Evolutionary conservation across 2,888 invertebrate species (phyloP), one percentile per base, ranked within the genome.

Genomic region (Frankliniella intonsa): DNA sequence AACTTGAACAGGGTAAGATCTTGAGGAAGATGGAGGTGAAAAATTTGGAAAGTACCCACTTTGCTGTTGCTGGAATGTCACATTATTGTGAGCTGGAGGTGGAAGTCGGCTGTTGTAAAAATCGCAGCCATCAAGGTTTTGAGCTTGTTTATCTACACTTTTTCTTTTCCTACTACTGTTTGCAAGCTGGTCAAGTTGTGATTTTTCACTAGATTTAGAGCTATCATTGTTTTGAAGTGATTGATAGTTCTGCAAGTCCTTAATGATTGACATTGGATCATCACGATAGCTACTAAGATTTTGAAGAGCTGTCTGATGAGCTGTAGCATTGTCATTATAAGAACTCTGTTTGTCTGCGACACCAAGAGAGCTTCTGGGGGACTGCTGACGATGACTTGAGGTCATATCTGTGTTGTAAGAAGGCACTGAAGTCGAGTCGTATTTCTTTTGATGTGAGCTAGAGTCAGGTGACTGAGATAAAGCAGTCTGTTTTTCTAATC

Each of bases 201-300:
- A 38, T 38, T 38, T 38, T 38, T 38, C 38, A 38, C 38, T 38
- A 38, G 38, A 38, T 38, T 38, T 38, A 38, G 38, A 38, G 38
- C 38, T 38, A 38, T 38, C 38, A 38, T 38, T 38, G 38, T 38
- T 38, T 38, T 38, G 38, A 38, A 38, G 38, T 38, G 38, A 91
- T 80, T 80, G 62, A 49, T 83, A 82, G 82, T 89, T 91, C 88
- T 92, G 92, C 85, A 93, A 89, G 87, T 92, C 93, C 87, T 94
- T 94, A 51, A 93, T 93, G 86, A 93, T 92, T 86, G 92, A 93
- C 93, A 93, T 93, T 7, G 93, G 93, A 87, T 94, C 94, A 50
- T 93, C 93, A 80, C 93, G 89, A 87, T 93, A 93, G 87, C 93
- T 93, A 83, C 92, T 93, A 82, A 93, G 88, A 88, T 94, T 93